These are phyloP conservation scores for Drosophila ochracea DNA, from an alignment of 2,888 invertebrate genomes.

Conservation along the genomic window DNA sequence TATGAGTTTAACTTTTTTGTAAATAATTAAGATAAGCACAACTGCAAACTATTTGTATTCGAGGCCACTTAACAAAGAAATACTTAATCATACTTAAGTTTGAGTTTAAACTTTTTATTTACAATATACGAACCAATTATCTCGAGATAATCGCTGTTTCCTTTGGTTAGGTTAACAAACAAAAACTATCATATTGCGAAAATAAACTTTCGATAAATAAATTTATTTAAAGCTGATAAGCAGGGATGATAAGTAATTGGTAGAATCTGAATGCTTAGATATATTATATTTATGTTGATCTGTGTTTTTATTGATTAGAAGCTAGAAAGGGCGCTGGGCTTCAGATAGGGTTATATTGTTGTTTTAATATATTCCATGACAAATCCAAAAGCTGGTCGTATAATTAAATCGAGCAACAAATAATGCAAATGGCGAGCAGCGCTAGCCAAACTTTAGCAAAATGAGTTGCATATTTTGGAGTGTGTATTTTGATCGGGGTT, in stretches of 20 bases:
- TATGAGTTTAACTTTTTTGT: background rate
- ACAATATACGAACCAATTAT: background rate
- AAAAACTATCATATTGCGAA: background rate
- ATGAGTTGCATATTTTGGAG: slow-evolving; percentile 72
- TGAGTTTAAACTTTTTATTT: background rate
- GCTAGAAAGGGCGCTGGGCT: background rate
- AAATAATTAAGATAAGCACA: background rate
- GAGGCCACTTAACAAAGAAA: background rate
- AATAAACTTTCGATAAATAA: background rate
- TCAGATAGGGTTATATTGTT: slow-evolving; percentile 8
- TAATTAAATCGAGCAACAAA: slow-evolving; percentile 74
- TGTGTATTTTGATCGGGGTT: slow-evolving; percentile 39
- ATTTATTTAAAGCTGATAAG: background rate
- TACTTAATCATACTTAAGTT: background rate
- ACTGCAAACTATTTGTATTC: background rate
- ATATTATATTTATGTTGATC: slow-evolving; percentile 5
- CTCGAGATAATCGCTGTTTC: background rate
- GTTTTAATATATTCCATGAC: slow-evolving; percentile 20
- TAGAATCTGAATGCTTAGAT: background rate
- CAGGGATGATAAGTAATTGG: background rate
- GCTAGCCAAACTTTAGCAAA: slow-evolving; percentile 36
- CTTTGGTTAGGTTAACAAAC: background rate
- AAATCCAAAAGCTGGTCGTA: slow-evolving; percentile 40
- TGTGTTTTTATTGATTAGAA: slow-evolving; percentile 25
- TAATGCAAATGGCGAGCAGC: slow-evolving; percentile 65